These are phyloP conservation scores for Mustela lutreola DNA, from an alignment of 2,113 vertebrate species.

Conservation along the genomic window DNA sequence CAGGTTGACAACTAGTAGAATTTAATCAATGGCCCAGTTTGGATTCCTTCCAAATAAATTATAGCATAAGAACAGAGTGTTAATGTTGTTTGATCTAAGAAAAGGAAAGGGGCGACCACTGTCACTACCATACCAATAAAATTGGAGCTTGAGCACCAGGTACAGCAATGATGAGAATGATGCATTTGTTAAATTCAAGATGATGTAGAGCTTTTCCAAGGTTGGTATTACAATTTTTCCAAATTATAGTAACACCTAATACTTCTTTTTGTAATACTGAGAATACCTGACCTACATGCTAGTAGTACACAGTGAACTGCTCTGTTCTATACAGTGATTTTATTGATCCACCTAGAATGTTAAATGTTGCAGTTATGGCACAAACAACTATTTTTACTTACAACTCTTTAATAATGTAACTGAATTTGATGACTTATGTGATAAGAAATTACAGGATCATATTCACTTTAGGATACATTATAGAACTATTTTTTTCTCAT, in stretches of 20 bases:
- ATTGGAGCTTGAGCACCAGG: fast-evolving
- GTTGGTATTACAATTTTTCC: not conserved
- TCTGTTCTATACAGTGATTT: not conserved
- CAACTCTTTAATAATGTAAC: not conserved
- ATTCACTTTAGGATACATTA: not conserved
- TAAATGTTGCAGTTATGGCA: not conserved
- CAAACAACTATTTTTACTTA: not conserved
- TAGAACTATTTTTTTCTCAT: not conserved
- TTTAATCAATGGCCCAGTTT: conserved; percentile 6
- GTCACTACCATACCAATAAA: not conserved
- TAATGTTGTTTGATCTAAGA: not conserved
- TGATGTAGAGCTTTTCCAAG: not conserved
- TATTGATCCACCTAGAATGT: not conserved
- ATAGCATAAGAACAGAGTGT: not conserved
- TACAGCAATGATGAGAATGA: not conserved
- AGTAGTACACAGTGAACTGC: not conserved
- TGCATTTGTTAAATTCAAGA: conserved; percentile 8
- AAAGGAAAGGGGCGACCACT: not conserved
- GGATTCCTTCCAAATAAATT: conserved; percentile 17
- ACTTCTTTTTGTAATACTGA: not conserved
- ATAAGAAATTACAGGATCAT: not conserved
- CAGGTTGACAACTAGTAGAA: not conserved
- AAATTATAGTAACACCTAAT: not conserved
- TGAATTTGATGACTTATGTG: not conserved
- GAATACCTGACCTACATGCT: not conserved